These are phyloP conservation scores for Mnemiopsis leidyi DNA, from an alignment of 37 sponge, comb jelly and placozoan genomes.

Conservation along the genomic window DNA sequence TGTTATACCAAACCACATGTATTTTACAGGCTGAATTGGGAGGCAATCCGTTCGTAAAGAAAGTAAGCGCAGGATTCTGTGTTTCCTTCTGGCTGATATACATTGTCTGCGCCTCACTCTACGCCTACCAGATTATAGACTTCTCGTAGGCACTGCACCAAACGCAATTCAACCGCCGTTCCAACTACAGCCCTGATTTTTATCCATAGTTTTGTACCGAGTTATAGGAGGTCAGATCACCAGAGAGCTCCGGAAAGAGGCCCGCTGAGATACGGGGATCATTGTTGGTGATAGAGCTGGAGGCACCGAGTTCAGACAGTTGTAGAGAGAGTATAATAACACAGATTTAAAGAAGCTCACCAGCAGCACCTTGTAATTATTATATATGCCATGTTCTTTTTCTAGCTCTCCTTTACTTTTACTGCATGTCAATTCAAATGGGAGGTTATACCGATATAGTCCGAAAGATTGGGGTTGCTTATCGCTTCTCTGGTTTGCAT, in stretches of 20 bases:
- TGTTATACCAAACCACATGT: too few species aligned
- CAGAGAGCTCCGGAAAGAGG: background rate
- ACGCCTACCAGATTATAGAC: slow-evolving; percentile 68
- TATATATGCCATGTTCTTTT: background rate
- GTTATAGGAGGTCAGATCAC: background rate
- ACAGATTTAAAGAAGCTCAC: background rate
- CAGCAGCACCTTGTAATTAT: background rate
- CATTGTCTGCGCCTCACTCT: slow-evolving; percentile 69
- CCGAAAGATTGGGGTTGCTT: background rate
- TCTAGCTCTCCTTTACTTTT: background rate
- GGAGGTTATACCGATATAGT: background rate
- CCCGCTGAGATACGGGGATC: background rate
- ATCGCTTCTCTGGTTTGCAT: background rate
- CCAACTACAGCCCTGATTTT: background rate
- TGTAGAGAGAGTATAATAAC: background rate
- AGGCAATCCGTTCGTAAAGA: slow-evolving; percentile 52
- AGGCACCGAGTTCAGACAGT: background rate
- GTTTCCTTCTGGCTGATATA: slow-evolving; percentile 72
- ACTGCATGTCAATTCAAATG: background rate
- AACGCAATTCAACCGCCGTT: background rate
- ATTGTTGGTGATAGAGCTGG: background rate
- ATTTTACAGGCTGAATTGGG: slow-evolving; percentile 72
- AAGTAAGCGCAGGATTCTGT: slow-evolving; percentile 48
- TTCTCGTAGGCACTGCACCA: background rate
- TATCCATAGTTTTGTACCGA: background rate